These are phyloP conservation scores for Solen grandis DNA, from an alignment of 1,140 invertebrate genomes.

Conservation along the genomic window DNA sequence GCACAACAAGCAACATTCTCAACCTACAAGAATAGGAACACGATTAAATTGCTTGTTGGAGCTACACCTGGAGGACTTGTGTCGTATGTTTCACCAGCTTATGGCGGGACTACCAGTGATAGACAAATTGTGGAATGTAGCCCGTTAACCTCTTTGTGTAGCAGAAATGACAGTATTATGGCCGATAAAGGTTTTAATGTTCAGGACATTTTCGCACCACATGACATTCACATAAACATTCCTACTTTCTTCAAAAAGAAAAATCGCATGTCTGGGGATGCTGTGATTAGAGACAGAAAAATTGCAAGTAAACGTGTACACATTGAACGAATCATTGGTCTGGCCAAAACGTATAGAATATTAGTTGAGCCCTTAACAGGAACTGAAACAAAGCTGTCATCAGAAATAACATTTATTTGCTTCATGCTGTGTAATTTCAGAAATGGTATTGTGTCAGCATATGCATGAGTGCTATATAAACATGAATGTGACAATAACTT, in stretches of 20 bases:
- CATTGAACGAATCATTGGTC: slow-evolving; percentile 57
- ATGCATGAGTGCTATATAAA: background rate
- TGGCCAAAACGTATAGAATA: slow-evolving; percentile 57
- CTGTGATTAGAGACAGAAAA: slow-evolving; percentile 39
- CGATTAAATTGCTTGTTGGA: slow-evolving; percentile 54
- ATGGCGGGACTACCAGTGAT: slow-evolving; percentile 57
- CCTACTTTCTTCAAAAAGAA: slow-evolving; percentile 54
- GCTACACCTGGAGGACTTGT: slow-evolving; percentile 49
- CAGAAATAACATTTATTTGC: slow-evolving; percentile 45
- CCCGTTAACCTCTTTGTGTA: slow-evolving; percentile 9
- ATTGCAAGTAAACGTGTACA: slow-evolving; percentile 57
- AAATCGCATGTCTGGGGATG: slow-evolving; percentile 17
- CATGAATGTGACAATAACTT: too few species aligned
- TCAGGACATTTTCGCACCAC: slow-evolving; percentile 53
- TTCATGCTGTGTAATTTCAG: slow-evolving; percentile 59
- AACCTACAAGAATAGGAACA: slow-evolving; percentile 67
- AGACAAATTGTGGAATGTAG: slow-evolving; percentile 54
- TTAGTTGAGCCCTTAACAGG: slow-evolving; percentile 30
- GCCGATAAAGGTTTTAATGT: slow-evolving; percentile 61
- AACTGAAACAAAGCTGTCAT: slow-evolving; percentile 40
- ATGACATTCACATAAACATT: slow-evolving; percentile 56
- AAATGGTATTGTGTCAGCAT: background rate
- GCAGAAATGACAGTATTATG: slow-evolving; percentile 50
- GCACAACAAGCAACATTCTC: slow-evolving; percentile 62
- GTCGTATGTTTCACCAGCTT: slow-evolving; percentile 42